phyloP scores from a whole-genome alignment of 2,797 vertebrate genomes.

The Pantherophis vulpinus region DNA sequence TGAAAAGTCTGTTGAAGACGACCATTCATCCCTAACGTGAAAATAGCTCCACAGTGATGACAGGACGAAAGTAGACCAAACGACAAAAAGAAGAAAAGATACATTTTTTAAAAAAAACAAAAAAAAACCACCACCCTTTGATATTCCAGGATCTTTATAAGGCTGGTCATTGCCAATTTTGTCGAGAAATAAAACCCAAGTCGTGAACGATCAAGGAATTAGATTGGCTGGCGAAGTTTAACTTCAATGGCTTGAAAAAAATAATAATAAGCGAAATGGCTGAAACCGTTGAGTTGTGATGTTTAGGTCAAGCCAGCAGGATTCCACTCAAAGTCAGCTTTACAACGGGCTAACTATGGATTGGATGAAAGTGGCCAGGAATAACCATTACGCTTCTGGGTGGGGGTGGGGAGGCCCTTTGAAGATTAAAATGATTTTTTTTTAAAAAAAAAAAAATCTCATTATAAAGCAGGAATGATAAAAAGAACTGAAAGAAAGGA shows the following conservation, averaged over 20 bases:
- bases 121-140: conserved; percentile 35
- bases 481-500: conserved; percentile 34
- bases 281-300: conserved; percentile 41
- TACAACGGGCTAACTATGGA: conserved; percentile 35
- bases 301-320: conserved; percentile 46
- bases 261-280: conserved; percentile 51
- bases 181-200: conserved; percentile 47
- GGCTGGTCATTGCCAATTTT: conserved; percentile 45
- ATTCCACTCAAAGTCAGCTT: conserved; percentile 33
- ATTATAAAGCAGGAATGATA: conserved; percentile 43
- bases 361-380: conserved; percentile 36
- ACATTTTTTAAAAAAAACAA: background rate
- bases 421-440: conserved; percentile 38
- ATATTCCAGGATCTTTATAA: conserved; percentile 43
- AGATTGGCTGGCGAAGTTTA: conserved; percentile 25
- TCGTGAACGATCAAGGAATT: conserved; percentile 49
- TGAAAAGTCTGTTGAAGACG: conserved; percentile 43
- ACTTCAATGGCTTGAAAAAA: conserved; percentile 50
- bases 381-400: conserved; percentile 49
- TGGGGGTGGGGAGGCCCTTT: conserved; percentile 42
- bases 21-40: conserved; percentile 50
- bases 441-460: conserved; percentile 1
- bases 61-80: conserved; percentile 48
- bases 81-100: conserved; percentile 56
- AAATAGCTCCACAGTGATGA: conserved; percentile 50